Evolutionary conservation across 1,140 invertebrate species (phyloP).

Genomic region (Ostrea denselamellosa): DNA sequence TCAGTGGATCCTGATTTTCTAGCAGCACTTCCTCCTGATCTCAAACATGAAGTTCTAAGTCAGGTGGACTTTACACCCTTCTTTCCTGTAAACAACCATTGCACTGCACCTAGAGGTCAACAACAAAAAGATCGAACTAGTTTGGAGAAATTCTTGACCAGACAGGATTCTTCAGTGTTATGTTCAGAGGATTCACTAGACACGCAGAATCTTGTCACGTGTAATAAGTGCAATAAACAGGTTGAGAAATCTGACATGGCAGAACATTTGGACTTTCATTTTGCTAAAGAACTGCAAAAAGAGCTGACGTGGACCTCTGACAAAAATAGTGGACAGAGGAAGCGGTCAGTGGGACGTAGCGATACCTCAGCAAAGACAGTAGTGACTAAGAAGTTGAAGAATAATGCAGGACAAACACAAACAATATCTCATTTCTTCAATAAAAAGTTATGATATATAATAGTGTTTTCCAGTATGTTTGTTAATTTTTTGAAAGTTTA

Average conservation of each 20-base stretch:
- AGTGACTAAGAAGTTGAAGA: slow-evolving; percentile 36
- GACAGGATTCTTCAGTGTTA: slow-evolving; percentile 38
- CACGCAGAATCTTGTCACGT: slow-evolving; percentile 57
- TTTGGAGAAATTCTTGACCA: background rate
- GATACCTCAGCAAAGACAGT: background rate
- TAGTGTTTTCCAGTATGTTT: background rate
- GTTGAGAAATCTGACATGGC: slow-evolving; percentile 77
- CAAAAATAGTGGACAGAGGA: background rate
- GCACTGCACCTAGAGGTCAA: background rate
- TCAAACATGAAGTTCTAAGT: slow-evolving; percentile 43
- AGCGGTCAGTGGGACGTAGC: background rate
- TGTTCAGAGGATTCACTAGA: background rate
- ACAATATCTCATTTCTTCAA: slow-evolving; percentile 42
- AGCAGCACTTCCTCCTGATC: slow-evolving; percentile 29
- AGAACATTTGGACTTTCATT: slow-evolving; percentile 79
- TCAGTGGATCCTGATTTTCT: slow-evolving; percentile 44
- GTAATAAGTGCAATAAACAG: slow-evolving; percentile 75
- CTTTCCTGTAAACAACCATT: background rate
- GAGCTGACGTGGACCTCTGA: slow-evolving; percentile 47
- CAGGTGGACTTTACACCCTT: background rate
- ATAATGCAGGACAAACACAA: slow-evolving; percentile 21
- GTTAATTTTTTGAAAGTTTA: background rate
- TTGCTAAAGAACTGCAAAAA: slow-evolving; percentile 76
- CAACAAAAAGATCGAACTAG: background rate
- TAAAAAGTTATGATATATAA: slow-evolving; percentile 14